Conservation (phyloP, 2,888 invertebrate genomes). For the Dyspetes luteomarginatus region DNA sequence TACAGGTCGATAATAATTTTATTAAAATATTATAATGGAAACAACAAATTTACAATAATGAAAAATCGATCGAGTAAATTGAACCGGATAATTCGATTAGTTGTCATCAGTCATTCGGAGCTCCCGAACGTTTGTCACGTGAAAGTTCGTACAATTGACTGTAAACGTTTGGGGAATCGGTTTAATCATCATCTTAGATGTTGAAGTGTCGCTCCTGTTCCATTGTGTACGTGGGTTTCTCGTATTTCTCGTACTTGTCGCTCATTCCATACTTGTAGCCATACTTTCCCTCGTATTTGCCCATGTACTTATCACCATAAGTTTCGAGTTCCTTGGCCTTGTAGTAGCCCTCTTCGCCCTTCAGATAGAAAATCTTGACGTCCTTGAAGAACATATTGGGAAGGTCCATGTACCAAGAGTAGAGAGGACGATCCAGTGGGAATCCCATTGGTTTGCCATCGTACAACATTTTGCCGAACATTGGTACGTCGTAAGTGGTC, state of each 20-base stretch:
- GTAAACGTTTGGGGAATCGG: conserved; percentile 26
- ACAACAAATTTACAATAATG: conserved; percentile 30
- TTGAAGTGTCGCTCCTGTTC: conserved; percentile 48
- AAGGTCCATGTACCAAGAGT: conserved; percentile 83
- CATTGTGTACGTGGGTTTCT: conserved; percentile 48
- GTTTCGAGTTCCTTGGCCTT: conserved; percentile 33
- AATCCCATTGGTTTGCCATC: conserved; percentile 86
- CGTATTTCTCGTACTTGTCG: conserved; percentile 56
- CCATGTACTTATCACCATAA: conserved; percentile 50
- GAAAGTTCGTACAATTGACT: not conserved
- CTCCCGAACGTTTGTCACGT: conserved; percentile 41
- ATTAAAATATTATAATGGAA: conserved; percentile 24
- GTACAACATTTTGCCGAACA: conserved; percentile 81
- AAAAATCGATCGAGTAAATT: conserved; percentile 39
- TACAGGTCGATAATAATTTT: conserved; percentile 43
- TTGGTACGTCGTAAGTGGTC: conserved; percentile 83
- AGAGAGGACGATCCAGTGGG: conserved; percentile 86
- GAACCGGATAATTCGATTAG: too few species aligned
- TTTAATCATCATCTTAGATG: conserved; percentile 42
- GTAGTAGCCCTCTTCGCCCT: conserved; percentile 72
- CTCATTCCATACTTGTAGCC: conserved; percentile 39
- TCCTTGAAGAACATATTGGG: conserved; percentile 87
- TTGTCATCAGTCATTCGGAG: conserved; percentile 6
- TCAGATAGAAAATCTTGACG: conserved; percentile 85
- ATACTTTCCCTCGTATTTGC: conserved; percentile 44